Evolutionary conservation across 2,113 vertebrate species (phyloP).

Genomic region (Gallinago paraguaiae): DNA sequence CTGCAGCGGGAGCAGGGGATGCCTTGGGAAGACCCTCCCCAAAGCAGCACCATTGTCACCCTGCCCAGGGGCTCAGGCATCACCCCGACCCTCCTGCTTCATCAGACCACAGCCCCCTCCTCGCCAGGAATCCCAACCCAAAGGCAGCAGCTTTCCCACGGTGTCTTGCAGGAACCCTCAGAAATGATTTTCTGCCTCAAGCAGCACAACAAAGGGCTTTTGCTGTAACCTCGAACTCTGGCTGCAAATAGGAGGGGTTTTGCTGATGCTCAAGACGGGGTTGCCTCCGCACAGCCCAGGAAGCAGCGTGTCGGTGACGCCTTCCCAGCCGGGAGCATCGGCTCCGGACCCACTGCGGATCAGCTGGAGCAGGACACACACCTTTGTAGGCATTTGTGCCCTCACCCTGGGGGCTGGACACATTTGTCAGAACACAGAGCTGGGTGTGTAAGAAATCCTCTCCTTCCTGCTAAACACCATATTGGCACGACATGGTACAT

Average conservation of each 20-base stretch:
- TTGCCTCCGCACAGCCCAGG: not conserved
- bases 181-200: not conserved
- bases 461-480: not conserved
- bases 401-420: not conserved
- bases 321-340: not conserved
- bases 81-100: not conserved
- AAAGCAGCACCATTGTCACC: not conserved
- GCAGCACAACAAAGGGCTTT: not conserved
- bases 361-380: not conserved
- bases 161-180: not conserved
- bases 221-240: not conserved
- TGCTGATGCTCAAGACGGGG: not conserved
- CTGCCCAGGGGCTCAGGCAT: not conserved
- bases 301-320: not conserved
- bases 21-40: not conserved
- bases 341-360: not conserved
- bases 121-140: not conserved
- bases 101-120: not conserved
- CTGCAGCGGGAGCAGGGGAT: not conserved
- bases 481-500: not conserved
- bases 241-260: not conserved
- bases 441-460: fast-evolving
- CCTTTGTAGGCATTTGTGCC: not conserved
- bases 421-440: not conserved
- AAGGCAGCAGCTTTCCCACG: not conserved